A percentile compares a stretch with the other conserved stretches of the same genome.
phyloP scores from a whole-genome alignment of 2,113 vertebrate species.

The Henicopernis longicauda region DNA sequence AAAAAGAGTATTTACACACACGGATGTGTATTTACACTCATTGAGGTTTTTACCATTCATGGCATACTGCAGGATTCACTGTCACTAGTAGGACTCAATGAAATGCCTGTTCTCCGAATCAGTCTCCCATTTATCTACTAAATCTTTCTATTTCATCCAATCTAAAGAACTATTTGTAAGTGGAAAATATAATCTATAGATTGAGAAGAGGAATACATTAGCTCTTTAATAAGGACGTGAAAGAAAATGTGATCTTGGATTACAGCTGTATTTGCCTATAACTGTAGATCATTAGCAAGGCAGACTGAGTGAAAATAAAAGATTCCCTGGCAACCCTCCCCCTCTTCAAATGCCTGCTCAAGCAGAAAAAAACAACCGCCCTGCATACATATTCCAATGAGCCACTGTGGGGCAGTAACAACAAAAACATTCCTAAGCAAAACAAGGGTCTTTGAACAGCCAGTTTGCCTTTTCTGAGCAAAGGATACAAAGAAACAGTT shows the following conservation, averaged over 20 bases:
- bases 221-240: slow-evolving; percentile 24
- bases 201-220: background rate
- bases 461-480: background rate
- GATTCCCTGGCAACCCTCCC: slow-evolving; percentile 26
- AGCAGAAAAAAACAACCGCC: slow-evolving; percentile 16
- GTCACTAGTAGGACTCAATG: slow-evolving; percentile 22
- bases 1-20: background rate
- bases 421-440: slow-evolving; percentile 64
- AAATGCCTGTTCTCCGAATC: slow-evolving; percentile 45
- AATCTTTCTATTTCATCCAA: slow-evolving; percentile 10
- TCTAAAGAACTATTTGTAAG: slow-evolving; percentile 26
- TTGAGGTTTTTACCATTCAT: slow-evolving; percentile 48
- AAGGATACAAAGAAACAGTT: background rate
- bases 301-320: slow-evolving; percentile 36
- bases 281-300: slow-evolving; percentile 52
- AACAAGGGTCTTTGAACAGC: slow-evolving; percentile 27
- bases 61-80: slow-evolving; percentile 14
- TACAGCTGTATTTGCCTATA: slow-evolving; percentile 25
- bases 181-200: slow-evolving; percentile 36
- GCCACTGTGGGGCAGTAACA: slow-evolving; percentile 70
- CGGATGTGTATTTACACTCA: slow-evolving; percentile 7
- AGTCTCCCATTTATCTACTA: slow-evolving; percentile 42
- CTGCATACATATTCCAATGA: slow-evolving; percentile 63
- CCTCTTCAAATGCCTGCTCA: slow-evolving; percentile 33
- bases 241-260: slow-evolving; percentile 43